A percentile compares a stretch with the other conserved stretches of the same genome.
Conservation (phyloP, 2,797 vertebrate species). For the Amblyraja radiata region DNA sequence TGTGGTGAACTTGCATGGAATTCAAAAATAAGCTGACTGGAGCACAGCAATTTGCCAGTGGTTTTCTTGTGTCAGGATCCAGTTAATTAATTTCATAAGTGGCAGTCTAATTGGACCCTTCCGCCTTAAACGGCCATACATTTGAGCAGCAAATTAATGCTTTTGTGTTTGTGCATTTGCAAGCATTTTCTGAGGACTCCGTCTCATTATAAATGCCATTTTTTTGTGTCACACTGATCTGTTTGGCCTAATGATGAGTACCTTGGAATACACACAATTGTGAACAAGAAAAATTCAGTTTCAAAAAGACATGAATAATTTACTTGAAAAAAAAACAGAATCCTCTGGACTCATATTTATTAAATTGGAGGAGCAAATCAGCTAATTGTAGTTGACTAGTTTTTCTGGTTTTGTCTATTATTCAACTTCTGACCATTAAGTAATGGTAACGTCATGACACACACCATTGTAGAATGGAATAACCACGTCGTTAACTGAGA, state of each 20-base stretch:
- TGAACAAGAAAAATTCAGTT: not conserved
- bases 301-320: not conserved
- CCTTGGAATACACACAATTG: not conserved
- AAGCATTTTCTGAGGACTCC: too few species aligned
- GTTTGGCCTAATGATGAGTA: not conserved
- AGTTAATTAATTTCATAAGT: not conserved
- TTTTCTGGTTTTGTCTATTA: not conserved
- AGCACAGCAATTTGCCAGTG: too few species aligned
- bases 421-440: not conserved
- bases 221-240: not conserved
- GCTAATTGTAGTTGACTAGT: not conserved
- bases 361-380: not conserved
- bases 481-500: not conserved
- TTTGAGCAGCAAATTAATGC: not conserved
- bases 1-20: too few species aligned
- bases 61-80: too few species aligned
- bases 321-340: not conserved
- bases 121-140: not conserved
- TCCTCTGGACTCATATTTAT: not conserved
- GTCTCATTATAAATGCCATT: not conserved
- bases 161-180: not conserved
- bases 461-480: not conserved
- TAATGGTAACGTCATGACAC: not conserved
- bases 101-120: not conserved
- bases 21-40: too few species aligned